These are phyloP conservation scores for Grammomys dolichurus DNA, from an alignment of 2,113 vertebrate species.

Conservation along the genomic window DNA sequence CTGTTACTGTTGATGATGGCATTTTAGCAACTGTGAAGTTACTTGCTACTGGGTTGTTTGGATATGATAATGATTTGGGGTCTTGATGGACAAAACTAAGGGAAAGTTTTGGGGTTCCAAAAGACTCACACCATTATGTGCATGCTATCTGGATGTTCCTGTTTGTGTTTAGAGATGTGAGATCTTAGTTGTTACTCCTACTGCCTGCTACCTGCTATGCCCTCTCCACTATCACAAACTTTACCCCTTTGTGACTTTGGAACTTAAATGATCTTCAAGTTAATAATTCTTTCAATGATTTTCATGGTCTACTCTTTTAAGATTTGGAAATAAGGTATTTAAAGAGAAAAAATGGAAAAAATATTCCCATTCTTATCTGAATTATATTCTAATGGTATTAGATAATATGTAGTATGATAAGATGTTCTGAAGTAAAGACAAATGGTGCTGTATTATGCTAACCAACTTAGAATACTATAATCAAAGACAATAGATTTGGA, in stretches of 20 bases:
- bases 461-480: not conserved
- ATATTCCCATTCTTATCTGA: not conserved
- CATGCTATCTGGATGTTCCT: not conserved
- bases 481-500: not conserved
- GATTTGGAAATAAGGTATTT: not conserved
- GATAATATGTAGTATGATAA: not conserved
- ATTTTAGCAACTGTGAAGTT: not conserved
- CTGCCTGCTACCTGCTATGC: not conserved
- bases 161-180: not conserved
- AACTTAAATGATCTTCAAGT: not conserved
- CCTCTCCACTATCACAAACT: not conserved
- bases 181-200: not conserved
- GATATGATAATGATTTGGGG: not conserved
- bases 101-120: not conserved
- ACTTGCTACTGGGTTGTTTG: not conserved
- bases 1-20: too few relatives aligned
- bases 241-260: not conserved
- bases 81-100: not conserved
- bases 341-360: not conserved
- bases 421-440: not conserved
- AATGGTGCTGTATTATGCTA: not conserved
- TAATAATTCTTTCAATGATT: not conserved
- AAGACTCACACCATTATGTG: not conserved
- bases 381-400: not conserved
- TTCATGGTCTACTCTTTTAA: not conserved